Base-by-base conservation (phyloP, 2,113 vertebrate species). In the Bucco capensis region DNA sequence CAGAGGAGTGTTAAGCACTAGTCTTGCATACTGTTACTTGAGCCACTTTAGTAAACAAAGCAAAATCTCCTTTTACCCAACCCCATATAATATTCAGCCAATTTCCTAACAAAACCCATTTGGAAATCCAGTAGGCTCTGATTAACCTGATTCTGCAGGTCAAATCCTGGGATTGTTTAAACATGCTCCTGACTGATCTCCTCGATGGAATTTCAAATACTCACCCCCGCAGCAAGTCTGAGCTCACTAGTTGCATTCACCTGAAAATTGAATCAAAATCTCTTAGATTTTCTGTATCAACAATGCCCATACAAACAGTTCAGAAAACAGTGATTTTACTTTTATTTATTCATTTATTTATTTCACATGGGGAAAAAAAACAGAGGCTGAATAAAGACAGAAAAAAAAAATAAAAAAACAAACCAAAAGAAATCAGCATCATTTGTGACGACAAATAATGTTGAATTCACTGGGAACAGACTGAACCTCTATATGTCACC, bases 41-140 rank as follows among this genome's bases (percentile, higher is more conserved):
- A 84, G 82, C 21, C 22, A 49, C 35, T 90, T 86, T 44, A 86
- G 31, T 53, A 78, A 81, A 62, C 22, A 88, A 83, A 74, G 14
- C 23, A 81, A 83, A 86, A 81, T 49, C 57, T 88, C 27, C 35
- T 7, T 65, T 64, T 69, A 69, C 28, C 28, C 31, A 82, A 84
- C 8, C 23, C 30, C 5, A 24, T 16, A 7, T 65, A 82, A 82
- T 27, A 84, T 38, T 81, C 49, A 72, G 47, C 31, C 62, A 69
- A 12, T 88, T 81, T 90, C 90, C 74, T 86, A 78, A 50, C 53
- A 71, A 84, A 94, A 81, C 11, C 37, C 27, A 15, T 93, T 88
- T 79, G 62, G 77, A 91, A 89, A 86, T 83, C 47, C 42, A 49
- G 72, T 79, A 86, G 60, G 10, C 38, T 89, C 78, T 91, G 79